Conservation (phyloP, 2,797 vertebrate species). For the Gallinago stenura region DNA sequence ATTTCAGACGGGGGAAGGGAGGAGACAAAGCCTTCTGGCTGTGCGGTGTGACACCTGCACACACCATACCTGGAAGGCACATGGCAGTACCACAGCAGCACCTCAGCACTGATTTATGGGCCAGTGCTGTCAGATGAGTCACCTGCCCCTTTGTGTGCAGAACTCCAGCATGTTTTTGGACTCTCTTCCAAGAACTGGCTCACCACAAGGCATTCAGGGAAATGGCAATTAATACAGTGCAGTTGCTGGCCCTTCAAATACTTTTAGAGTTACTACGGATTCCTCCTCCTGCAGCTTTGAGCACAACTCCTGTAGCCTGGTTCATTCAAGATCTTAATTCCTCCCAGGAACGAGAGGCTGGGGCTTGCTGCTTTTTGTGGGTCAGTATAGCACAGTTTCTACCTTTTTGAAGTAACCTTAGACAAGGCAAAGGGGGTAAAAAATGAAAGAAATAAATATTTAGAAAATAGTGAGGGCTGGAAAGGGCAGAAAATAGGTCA, state of each 20-base stretch:
- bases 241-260: neutral
- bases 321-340: constrained; percentile 47
- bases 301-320: neutral
- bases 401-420: neutral
- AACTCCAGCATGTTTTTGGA: neutral
- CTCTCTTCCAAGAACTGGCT: neutral
- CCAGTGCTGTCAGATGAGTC: neutral
- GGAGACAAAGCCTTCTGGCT: neutral
- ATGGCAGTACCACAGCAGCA: neutral
- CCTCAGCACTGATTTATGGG: neutral
- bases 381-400: constrained; percentile 16
- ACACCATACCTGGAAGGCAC: neutral
- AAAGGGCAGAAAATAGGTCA: neutral
- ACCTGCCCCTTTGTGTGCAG: neutral
- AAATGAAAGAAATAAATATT: neutral
- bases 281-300: neutral
- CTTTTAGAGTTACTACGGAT: neutral
- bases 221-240: neutral
- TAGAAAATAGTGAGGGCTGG: neutral
- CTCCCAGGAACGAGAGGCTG: neutral
- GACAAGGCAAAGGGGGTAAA: neutral
- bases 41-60: neutral
- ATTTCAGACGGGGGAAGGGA: neutral
- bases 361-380: neutral
- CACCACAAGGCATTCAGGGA: neutral